Conservation (phyloP, 1,140 invertebrate genomes). For the Ceratosolen solmsi region DNA sequence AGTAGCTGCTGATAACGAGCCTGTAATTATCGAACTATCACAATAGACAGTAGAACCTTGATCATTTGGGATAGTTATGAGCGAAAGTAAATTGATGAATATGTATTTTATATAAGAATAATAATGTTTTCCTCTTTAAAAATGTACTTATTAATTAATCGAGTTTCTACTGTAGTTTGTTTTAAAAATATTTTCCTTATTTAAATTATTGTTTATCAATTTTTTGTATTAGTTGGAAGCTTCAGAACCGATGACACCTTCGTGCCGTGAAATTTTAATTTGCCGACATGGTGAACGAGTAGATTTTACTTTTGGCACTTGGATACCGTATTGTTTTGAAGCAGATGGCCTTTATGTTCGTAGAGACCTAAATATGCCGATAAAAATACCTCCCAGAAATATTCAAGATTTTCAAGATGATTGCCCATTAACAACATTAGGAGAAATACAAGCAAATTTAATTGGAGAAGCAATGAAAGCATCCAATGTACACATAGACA, state of each 20-base stretch:
- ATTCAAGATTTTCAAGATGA: constrained; percentile 84
- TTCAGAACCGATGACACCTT: constrained; percentile 59
- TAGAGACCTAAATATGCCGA: constrained; percentile 93
- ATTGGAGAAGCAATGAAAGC: constrained; percentile 85
- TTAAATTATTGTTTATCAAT: constrained; percentile 26
- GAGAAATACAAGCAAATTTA: constrained; percentile 80
- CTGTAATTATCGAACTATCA: constrained; percentile 57
- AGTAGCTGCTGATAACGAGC: constrained; percentile 59
- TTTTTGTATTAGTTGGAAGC: constrained; percentile 61
- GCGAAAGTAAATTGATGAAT: background rate
- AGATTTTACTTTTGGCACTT: constrained; percentile 92
- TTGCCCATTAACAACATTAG: constrained; percentile 89
- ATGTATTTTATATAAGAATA: background rate
- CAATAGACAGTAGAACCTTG: constrained; percentile 29
- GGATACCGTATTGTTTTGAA: constrained; percentile 92
- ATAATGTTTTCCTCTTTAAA: background rate
- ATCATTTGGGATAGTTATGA: constrained; percentile 31
- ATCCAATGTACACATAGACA: constrained; percentile 79
- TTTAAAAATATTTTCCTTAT: background rate
- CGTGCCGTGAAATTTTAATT: constrained; percentile 79
- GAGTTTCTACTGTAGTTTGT: constrained; percentile 1
- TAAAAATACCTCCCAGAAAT: constrained; percentile 77
- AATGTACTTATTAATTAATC: background rate
- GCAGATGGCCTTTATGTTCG: constrained; percentile 83
- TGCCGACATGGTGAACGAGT: constrained; percentile 91